Base-by-base conservation (phyloP, 2,888 invertebrate genomes). In the Cantharis rufa region DNA sequence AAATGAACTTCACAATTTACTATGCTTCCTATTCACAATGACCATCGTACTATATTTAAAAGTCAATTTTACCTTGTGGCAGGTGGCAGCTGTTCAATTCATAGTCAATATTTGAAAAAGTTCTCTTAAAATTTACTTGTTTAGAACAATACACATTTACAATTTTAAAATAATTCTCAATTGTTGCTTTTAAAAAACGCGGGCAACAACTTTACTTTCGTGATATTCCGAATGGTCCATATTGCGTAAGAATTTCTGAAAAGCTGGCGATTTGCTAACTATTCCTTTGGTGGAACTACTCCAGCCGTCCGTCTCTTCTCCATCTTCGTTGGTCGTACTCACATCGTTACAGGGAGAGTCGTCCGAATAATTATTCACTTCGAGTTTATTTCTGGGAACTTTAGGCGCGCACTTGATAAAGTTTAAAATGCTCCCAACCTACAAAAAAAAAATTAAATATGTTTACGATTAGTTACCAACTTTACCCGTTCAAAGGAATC, bases 201-300 rank as follows among this genome's bases (percentile, higher is more conserved):
- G 27, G 5, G 48, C 15, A 16, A 32, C 10, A 21, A 32, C 68
- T 72, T 69, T 63, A 2, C 13, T 13, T 24, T 69, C 69, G 13
- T 28, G 10, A 66, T 66, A 69, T 48, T 78, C 76, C n/a, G 74
- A 11, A 3, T 62, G 70, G 16, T 77, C 79, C 77, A 79, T 71
- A 10, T 76, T 79, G 70, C 82, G 84, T 62, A 86, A 76, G 73
- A 86, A 86, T 69, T 84, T 83, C 75, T 85, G 84, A 79, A 86
- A 86, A 7, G 85, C 86, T 3, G 82, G 75, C 1, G 86, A 86
- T 80, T 82, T 85, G 77, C 85, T 86, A n/a, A 86, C 85, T 18
- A 86, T 82, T 32, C 82, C 78, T 9, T 82, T 75, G 70, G 73
- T 79, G 13, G 80, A 69, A 10, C 80, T 80, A 16, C 80, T 80